phyloP scores from a whole-genome alignment of 2,888 invertebrate genomes.

The Eupithecia pulchellata region DNA sequence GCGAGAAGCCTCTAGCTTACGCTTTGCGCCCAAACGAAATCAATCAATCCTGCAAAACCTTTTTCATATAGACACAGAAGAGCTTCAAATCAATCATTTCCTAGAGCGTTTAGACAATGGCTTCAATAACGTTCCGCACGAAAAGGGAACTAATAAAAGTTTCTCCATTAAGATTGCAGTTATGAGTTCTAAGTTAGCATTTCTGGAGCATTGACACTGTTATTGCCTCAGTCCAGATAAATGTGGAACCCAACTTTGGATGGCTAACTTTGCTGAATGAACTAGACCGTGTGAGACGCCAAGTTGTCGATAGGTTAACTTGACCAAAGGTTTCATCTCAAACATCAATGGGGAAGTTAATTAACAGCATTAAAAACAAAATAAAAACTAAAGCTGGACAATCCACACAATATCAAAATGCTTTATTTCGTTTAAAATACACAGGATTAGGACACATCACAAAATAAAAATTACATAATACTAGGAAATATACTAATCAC shows the following conservation, averaged over 20 bases:
- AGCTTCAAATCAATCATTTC: conserved; percentile 14
- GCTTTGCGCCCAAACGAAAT: conserved; percentile 1
- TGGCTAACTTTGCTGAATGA: conserved; percentile 29
- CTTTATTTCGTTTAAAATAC: too few species aligned
- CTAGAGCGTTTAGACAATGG: conserved; percentile 26
- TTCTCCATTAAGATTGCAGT: conserved; percentile 47
- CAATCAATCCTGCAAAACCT: conserved; percentile 1
- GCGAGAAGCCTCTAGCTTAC: neutral
- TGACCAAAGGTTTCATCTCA: neutral
- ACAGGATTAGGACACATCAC: too few species aligned
- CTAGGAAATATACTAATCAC: too few species aligned
- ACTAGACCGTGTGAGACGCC: conserved; percentile 25
- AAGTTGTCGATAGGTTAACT: conserved; percentile 22
- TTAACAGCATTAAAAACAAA: neutral
- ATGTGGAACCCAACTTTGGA: conserved; percentile 27
- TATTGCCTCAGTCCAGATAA: conserved; percentile 35
- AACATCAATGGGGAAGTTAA: neutral
- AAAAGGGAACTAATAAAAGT: conserved; percentile 40
- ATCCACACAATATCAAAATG: too few species aligned
- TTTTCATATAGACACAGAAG: conserved; percentile 7
- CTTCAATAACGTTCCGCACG: conserved; percentile 23
- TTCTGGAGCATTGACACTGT: conserved; percentile 33
- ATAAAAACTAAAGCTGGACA: too few species aligned
- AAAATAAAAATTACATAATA: too few species aligned
- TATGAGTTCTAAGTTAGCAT: conserved; percentile 33